These are phyloP conservation scores for Perodicticus potto DNA, from an alignment of 2,797 vertebrate species.

Conservation along the genomic window DNA sequence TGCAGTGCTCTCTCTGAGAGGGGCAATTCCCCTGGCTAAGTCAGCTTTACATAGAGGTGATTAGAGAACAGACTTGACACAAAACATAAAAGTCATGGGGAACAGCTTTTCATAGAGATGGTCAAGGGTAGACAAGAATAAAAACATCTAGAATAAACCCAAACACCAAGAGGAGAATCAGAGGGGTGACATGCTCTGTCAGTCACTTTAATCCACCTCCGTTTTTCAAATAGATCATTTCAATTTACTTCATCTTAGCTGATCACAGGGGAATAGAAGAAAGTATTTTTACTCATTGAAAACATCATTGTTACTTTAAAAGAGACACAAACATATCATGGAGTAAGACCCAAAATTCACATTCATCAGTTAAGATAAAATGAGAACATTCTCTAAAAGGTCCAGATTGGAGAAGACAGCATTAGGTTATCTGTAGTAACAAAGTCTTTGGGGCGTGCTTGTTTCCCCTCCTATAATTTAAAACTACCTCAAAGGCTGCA, in stretches of 20 bases:
- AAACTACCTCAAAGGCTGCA: not conserved
- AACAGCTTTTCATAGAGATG: not conserved
- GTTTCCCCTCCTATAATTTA: not conserved
- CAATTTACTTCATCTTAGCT: not conserved
- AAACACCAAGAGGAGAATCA: conserved; percentile 29
- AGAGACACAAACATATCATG: not conserved
- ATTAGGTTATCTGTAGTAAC: not conserved
- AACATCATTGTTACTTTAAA: conserved; percentile 22
- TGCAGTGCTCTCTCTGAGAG: not conserved
- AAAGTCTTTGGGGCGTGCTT: not conserved
- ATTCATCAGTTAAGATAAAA: conserved; percentile 1
- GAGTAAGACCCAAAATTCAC: not conserved
- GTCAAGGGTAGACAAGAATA: not conserved
- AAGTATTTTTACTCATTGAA: not conserved
- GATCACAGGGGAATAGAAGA: not conserved
- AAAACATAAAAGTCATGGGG: not conserved
- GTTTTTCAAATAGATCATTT: conserved; percentile 23
- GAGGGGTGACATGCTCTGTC: not conserved
- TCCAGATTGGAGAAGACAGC: not conserved
- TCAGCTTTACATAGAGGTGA: not conserved
- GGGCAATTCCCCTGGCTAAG: not conserved
- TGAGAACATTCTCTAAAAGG: not conserved
- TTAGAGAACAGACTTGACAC: not conserved
- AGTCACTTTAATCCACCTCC: not conserved
- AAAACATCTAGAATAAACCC: conserved; percentile 58